Evolutionary conservation across 2,113 vertebrate species (phyloP), one percentile per base, ranked within the genome.

Genomic region (Gymnarchus niloticus): DNA sequence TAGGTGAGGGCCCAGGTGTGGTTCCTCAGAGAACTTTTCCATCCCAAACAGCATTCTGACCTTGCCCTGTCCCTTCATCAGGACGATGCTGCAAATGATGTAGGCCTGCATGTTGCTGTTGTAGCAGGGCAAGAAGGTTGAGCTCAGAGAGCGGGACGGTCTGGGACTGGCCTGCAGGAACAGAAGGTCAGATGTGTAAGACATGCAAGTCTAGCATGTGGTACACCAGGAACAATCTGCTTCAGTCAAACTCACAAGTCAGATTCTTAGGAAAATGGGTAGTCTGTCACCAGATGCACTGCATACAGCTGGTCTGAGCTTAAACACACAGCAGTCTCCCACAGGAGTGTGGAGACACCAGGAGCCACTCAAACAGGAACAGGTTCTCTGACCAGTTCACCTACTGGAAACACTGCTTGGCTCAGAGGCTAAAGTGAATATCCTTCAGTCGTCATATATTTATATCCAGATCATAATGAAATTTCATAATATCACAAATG

Each of bases 61-160:
- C 96, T 98, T 98, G 33, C 97, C 97, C 56, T 97, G 96, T 77
- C 97, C 97, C 91, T 98, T 99, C 97, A 98, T 97, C 89, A 99
- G 51, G 56, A 99, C 96, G 0, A 98, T 94, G 85, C 95, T 97
- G 83, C 96, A 97, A 92, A 98, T 98, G 2, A 98, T 95, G 0
- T 96, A 99, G 0, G 97, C 97, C 52, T 97, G 96, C 0, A 92
- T 89, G n/a, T 89, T 93, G 80, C 93, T 37, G 81, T 46, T 83
- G 3, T 93, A 91, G 56, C 88, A 3, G 93, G 91, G 56, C 94
- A 93, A 0, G 91, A 56, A 0, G 98, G 92, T 56, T 97, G 97
- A 5, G 95, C 97, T 99, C 73, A 98, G 91, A 0, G 97, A 98
- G 41, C 96, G 95, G 1, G 93, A 94, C 0, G 96, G 90, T 33